Percentiles rank a stretch among this genome's conserved stretches.
Conservation (phyloP, 1,140 invertebrate species). For the Procambarus virginalis region DNA sequence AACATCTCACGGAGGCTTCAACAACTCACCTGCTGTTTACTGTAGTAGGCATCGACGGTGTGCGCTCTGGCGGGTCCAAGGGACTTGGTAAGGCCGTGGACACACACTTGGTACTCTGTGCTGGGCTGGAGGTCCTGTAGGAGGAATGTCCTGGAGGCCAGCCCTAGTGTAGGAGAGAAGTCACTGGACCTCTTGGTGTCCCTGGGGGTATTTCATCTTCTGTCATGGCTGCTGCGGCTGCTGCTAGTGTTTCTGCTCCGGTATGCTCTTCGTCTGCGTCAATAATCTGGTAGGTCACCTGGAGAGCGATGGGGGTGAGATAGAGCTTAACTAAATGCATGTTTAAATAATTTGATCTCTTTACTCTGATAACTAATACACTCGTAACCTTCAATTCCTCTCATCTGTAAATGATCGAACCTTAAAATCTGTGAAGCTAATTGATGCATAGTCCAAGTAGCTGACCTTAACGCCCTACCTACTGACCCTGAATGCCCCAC, state of each 20-base stretch:
- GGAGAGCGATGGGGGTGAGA: not conserved
- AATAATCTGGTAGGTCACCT: constrained; percentile 29
- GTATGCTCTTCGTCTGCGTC: not conserved
- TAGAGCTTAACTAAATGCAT: too few relatives aligned
- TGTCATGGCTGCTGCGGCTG: not conserved
- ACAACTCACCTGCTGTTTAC: constrained; percentile 8
- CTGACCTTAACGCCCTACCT: too few relatives aligned
- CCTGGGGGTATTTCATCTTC: too few relatives aligned
- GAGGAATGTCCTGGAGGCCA: constrained; percentile 80
- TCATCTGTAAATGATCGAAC: too few relatives aligned
- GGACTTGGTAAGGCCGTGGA: constrained; percentile 86
- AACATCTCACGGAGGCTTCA: not conserved
- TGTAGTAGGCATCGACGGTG: constrained; percentile 31
- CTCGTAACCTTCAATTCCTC: too few relatives aligned
- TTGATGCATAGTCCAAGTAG: too few relatives aligned
- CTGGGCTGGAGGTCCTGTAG: constrained; percentile 83
- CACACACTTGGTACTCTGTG: constrained; percentile 88
- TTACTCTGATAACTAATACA: too few relatives aligned
- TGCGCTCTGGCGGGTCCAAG: constrained; percentile 67
- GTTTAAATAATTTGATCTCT: too few relatives aligned
- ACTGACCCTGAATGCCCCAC: too few relatives aligned
- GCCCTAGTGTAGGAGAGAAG: constrained; percentile 64
- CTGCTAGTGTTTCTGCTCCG: not conserved
- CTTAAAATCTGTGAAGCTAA: too few relatives aligned
- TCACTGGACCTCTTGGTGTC: too few relatives aligned